Evolutionary conservation across 2,113 vertebrate species (phyloP).

Genomic region (Gnathonemus longibarbis): DNA sequence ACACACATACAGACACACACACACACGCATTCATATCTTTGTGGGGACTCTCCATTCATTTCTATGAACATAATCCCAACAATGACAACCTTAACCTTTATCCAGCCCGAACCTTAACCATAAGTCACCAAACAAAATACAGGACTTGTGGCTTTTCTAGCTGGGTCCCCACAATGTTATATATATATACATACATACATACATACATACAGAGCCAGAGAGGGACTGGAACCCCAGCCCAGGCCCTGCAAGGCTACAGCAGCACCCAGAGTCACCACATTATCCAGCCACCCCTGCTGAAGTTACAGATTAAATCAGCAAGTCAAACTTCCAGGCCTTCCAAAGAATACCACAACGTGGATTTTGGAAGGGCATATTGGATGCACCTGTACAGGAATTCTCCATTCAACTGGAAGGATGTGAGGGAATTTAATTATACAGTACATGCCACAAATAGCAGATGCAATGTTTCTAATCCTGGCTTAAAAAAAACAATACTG

Average conservation of each 20-base stretch:
- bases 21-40: too few species aligned
- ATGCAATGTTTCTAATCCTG: not conserved
- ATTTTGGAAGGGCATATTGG: not conserved
- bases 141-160: not conserved
- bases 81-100: not conserved
- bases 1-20: too few species aligned
- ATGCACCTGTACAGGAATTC: not conserved
- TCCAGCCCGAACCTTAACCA: not conserved
- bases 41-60: not conserved
- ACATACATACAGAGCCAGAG: not conserved
- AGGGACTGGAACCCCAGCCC: not conserved
- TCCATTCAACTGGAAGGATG: not conserved
- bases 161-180: not conserved
- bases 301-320: not conserved
- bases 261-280: not conserved
- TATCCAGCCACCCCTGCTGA: not conserved
- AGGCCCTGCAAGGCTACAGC: not conserved
- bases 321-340: not conserved
- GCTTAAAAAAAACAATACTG: not conserved
- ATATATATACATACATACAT: too few species aligned
- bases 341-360: not conserved
- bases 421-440: not conserved
- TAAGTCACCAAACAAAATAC: not conserved
- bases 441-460: not conserved
- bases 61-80: not conserved